A percentile compares a stretch with the other conserved stretches of the same genome.
These are phyloP conservation scores for Crotalus helleri DNA, from an alignment of 2,113 vertebrate species.

Conservation along the genomic window DNA sequence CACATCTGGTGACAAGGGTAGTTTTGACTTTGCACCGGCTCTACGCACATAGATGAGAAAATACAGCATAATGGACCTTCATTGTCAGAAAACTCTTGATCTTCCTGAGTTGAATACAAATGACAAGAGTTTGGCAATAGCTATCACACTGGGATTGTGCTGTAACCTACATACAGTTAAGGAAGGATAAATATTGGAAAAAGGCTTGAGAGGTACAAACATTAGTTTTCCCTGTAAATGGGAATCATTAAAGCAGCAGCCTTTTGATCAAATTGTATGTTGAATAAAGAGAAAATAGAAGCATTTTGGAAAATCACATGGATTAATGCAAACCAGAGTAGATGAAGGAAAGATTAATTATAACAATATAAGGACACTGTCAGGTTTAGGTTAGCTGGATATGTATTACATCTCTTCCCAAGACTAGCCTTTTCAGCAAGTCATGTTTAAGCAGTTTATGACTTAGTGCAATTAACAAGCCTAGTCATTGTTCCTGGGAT, in stretches of 20 bases:
- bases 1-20: rapidly evolving
- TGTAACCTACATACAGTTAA: background rate
- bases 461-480: background rate
- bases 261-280: background rate
- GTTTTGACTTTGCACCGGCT: background rate
- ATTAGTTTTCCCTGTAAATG: rapidly evolving
- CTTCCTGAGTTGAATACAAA: rapidly evolving
- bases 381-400: background rate
- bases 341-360: background rate
- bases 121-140: background rate
- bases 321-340: background rate
- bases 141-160: background rate
- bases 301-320: rapidly evolving
- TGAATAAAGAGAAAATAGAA: rapidly evolving
- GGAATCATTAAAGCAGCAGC: background rate
- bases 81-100: slow-evolving; percentile 24
- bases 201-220: background rate
- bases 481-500: background rate
- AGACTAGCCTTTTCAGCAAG: background rate
- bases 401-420: background rate
- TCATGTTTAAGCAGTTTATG: background rate
- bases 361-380: background rate
- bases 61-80: background rate
- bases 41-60: background rate
- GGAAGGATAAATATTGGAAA: background rate